Base-by-base conservation (phyloP, 2,797 vertebrate species). In the Cirrhinus mrigala region DNA sequence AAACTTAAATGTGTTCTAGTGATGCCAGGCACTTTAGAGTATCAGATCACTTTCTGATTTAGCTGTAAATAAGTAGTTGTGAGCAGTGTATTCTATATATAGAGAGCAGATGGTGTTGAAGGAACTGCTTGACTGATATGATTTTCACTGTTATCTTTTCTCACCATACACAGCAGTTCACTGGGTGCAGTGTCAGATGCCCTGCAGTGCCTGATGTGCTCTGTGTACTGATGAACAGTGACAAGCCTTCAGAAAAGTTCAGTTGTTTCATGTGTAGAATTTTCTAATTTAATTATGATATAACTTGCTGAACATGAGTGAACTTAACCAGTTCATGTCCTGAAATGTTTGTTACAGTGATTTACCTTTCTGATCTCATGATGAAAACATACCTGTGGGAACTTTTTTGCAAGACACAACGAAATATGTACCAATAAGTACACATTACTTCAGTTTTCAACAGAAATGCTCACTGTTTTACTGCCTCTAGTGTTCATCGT, bases 51-150 rank as follows among this genome's bases (percentile, higher is more conserved):
- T 54, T 68, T 81, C 6, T 33, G 64, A 74, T 86, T 74, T 50
- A 16, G 73, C 14, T 71, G 56, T 73, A 64, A 82, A 79, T 64
- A 71, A n/a, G 50, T 27, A 29, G 52, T 83, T 83, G 44, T 33
- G 60, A 75, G 46, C 81, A 40, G 20, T 82, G 74, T 66, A 12
- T 33, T 82, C 80, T 86, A 78, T 60, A 33, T 86, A 82, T 82
- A 52, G 85, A 77, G 33, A 27, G 75, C 81, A 79, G 85, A 78
- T 83, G 76, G 74, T 62, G 33, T 78, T 71, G 85, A 37, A 62
- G 33, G 48, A 87, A 74, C 33, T 79, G 68, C 66, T 29, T 66
- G 73, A 44, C 44, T 79, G 81, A 74, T 83, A 29, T n/a, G 24
- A 71, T 83, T 83, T 56, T 48, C 8, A 1, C 40, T 71, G 62